phyloP scores from a whole-genome alignment of 30 jellyfish, hydroid and myxozoan species.

The Aurelia aurita complex sp. Pacific region DNA sequence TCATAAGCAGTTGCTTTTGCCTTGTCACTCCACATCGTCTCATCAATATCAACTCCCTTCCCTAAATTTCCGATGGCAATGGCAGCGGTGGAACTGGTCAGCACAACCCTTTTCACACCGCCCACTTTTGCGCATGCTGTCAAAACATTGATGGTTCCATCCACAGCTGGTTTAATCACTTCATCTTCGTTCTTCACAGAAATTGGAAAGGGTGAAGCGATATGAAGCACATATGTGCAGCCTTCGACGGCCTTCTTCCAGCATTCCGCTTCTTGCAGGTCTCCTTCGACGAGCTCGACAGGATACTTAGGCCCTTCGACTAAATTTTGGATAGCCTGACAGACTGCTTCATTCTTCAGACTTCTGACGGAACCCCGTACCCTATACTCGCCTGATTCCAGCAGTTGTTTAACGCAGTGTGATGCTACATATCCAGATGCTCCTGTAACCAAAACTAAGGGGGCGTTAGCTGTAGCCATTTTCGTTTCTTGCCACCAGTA shows the following conservation, averaged over 20 bases:
- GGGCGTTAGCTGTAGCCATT: slow-evolving; percentile 54
- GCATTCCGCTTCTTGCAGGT: slow-evolving; percentile 46
- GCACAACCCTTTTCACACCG: slow-evolving; percentile 59
- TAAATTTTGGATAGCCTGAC: slow-evolving; percentile 25
- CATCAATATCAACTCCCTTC: slow-evolving; percentile 15
- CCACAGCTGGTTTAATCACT: slow-evolving; percentile 51
- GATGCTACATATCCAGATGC: slow-evolving; percentile 58
- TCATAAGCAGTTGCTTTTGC: slow-evolving; percentile 27
- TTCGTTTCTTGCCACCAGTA: not conserved
- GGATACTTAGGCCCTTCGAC: slow-evolving; percentile 41
- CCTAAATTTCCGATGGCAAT: slow-evolving; percentile 24
- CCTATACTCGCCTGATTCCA: slow-evolving; percentile 49
- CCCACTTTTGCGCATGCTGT: slow-evolving; percentile 56
- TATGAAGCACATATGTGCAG: slow-evolving; percentile 56
- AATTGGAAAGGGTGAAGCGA: slow-evolving; percentile 48
- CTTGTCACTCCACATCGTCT: slow-evolving; percentile 38
- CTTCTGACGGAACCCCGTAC: slow-evolving; percentile 57
- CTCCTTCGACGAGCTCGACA: slow-evolving; percentile 52
- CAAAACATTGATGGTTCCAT: slow-evolving; percentile 55
- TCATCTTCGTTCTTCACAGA: slow-evolving; percentile 56
- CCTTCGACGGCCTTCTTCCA: slow-evolving; percentile 65
- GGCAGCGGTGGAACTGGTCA: slow-evolving; percentile 62
- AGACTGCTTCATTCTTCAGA: slow-evolving; percentile 37
- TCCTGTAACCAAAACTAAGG: slow-evolving; percentile 63
- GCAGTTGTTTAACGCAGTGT: slow-evolving; percentile 44